These are phyloP conservation scores for Thomomys bottae DNA, from an alignment of 2,113 vertebrate species.

Conservation along the genomic window DNA sequence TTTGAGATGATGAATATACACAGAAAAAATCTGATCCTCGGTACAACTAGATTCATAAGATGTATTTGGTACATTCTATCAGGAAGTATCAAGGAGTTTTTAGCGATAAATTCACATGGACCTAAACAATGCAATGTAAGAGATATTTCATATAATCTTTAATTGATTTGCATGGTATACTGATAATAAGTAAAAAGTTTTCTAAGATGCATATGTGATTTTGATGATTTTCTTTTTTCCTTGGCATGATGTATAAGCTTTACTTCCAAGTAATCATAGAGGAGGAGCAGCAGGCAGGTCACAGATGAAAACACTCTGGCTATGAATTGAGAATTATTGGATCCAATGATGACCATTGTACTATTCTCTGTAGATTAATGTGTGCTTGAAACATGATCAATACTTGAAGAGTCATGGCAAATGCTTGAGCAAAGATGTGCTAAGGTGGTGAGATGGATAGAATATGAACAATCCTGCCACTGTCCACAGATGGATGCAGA, in stretches of 20 bases:
- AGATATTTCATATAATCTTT: not conserved
- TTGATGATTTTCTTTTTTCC: constrained; percentile 12
- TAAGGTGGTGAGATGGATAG: not conserved
- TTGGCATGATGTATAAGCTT: not conserved
- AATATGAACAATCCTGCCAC: not conserved
- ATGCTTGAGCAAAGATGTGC: not conserved
- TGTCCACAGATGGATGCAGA: not conserved
- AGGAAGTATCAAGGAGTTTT: not conserved
- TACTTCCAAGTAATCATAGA: not conserved
- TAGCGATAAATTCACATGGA: not conserved
- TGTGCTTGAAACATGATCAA: not conserved
- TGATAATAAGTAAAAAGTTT: not conserved
- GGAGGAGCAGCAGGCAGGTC: not conserved
- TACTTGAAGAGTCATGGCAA: not conserved
- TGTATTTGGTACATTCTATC: not conserved
- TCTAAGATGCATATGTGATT: not conserved
- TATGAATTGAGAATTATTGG: not conserved
- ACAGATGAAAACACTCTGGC: not conserved
- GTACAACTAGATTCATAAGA: not conserved
- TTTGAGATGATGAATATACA: not conserved
- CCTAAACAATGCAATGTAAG: not conserved
- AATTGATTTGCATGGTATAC: not conserved
- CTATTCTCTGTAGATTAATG: not conserved
- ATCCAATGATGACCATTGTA: accelerated
- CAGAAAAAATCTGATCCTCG: not conserved